Conservation (phyloP, 2,113 vertebrate genomes). For the Verasper variegatus region DNA sequence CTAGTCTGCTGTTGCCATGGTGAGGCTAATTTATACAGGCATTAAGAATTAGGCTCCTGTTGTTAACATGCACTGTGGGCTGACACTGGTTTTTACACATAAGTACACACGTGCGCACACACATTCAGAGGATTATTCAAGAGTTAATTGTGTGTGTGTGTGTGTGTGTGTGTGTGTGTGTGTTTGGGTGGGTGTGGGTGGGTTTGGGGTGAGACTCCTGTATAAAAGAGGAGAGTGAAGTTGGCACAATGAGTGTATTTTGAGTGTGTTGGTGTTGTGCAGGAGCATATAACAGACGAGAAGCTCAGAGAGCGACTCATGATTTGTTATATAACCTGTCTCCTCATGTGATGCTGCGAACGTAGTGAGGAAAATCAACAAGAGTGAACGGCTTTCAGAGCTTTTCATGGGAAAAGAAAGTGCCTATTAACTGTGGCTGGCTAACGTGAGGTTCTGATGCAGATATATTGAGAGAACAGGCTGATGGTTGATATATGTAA, state of each 20-base stretch:
- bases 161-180: constrained; percentile 1
- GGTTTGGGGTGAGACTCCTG: background rate
- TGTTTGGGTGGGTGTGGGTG: background rate
- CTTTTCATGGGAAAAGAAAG: background rate
- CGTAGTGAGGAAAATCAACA: background rate
- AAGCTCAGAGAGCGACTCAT: background rate
- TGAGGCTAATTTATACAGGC: constrained; percentile 78
- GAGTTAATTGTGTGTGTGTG: background rate
- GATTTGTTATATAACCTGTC: background rate
- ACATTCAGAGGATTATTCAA: background rate
- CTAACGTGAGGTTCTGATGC: too few species aligned
- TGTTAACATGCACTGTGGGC: constrained; percentile 53
- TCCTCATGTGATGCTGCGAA: background rate
- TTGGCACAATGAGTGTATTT: background rate
- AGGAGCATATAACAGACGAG: background rate
- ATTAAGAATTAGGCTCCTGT: constrained; percentile 70
- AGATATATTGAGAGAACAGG: too few species aligned
- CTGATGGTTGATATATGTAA: too few species aligned
- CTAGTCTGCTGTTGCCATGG: constrained; percentile 83
- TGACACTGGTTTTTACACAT: constrained; percentile 37
- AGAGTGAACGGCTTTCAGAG: background rate
- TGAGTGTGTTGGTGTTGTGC: background rate
- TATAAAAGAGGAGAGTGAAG: background rate
- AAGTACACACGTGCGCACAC: background rate
- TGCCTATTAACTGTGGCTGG: too few species aligned